These are phyloP conservation scores for Kryphioiulus occultus DNA, from an alignment of 2,888 invertebrate genomes.

Conservation along the genomic window DNA sequence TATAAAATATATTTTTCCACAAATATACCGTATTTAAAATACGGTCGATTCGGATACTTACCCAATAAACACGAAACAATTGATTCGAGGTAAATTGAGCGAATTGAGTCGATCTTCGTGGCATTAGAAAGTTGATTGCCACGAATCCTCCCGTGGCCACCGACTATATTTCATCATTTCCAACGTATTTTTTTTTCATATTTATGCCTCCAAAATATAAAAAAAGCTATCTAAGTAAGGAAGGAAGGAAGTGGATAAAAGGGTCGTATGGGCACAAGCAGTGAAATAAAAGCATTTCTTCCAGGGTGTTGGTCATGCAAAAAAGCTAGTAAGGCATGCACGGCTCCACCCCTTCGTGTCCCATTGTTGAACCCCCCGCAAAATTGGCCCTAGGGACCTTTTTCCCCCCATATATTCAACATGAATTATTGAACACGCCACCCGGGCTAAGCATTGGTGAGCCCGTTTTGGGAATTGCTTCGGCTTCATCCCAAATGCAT, in stretches of 20 bases:
- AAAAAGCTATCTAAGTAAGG: not conserved
- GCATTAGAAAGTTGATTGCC: no score
- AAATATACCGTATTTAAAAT: no score
- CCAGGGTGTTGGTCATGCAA: not conserved
- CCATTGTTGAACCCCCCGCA: not conserved
- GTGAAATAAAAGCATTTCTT: not conserved
- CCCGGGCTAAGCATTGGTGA: constrained; percentile 18
- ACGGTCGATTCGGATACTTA: no score
- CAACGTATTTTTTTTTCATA: not conserved
- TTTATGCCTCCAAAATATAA: not conserved
- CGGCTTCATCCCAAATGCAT: constrained; percentile 25
- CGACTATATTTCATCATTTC: not conserved
- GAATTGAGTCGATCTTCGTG: no score
- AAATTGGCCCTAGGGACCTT: not conserved
- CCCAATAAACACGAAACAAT: no score
- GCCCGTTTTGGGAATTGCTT: constrained; percentile 32
- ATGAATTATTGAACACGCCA: constrained; percentile 6
- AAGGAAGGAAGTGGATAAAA: not conserved
- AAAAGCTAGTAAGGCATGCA: not conserved
- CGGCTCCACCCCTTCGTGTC: not conserved
- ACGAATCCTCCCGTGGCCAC: no score
- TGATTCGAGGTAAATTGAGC: no score
- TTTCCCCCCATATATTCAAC: not conserved
- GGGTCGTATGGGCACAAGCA: not conserved
- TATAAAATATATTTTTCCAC: no score